A percentile compares a stretch with the other conserved stretches of the same genome.
phyloP scores from a whole-genome alignment of 2,113 vertebrate genomes.

The Noctilio leporinus region DNA sequence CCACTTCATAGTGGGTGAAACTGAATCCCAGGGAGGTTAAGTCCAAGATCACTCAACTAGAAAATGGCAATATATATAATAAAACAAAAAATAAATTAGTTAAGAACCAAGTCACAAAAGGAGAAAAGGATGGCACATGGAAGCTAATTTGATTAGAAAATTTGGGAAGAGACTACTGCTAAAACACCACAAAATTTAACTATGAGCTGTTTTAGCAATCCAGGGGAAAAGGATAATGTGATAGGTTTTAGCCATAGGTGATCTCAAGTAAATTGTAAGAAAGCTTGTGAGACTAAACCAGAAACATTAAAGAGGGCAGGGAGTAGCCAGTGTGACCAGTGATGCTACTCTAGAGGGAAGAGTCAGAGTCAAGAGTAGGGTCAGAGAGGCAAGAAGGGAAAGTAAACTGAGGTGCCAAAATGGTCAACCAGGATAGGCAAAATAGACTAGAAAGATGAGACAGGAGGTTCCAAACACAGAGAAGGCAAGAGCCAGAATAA shows the following conservation, averaged over 20 bases:
- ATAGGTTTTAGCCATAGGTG: neutral
- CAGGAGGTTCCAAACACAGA: neutral
- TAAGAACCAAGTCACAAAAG: neutral
- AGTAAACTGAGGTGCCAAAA: neutral
- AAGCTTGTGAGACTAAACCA: neutral
- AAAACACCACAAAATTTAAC: neutral
- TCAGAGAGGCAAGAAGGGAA: neutral
- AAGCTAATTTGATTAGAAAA: neutral
- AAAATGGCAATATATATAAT: neutral
- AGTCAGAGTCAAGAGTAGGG: neutral
- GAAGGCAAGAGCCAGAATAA: neutral
- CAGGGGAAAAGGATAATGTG: neutral
- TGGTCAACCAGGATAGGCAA: neutral
- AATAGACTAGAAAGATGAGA: neutral
- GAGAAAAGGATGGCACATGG: neutral
- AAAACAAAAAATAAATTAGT: neutral
- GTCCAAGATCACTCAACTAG: neutral
- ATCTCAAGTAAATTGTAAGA: neutral
- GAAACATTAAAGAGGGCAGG: neutral
- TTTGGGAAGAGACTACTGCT: neutral
- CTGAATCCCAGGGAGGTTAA: neutral
- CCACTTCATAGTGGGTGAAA: neutral
- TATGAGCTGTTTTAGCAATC: neutral
- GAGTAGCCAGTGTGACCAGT: neutral
- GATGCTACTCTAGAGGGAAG: neutral